Evolutionary conservation across 2,113 vertebrate genomes (phyloP).

Genomic region (Larimichthys polyactis): DNA sequence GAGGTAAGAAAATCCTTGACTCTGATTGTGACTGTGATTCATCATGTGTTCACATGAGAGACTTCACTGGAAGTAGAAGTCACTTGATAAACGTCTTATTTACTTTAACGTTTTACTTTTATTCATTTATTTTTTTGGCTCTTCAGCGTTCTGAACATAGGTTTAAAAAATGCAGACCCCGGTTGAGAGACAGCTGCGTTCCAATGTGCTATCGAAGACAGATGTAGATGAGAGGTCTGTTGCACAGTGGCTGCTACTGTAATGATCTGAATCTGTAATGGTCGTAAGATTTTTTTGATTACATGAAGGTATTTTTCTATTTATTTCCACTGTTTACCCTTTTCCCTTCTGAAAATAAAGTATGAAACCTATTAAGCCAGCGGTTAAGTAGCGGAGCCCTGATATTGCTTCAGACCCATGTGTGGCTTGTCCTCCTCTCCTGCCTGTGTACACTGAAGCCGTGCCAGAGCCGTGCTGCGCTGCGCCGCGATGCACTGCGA

Average conservation of each 20-base stretch:
- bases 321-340: constrained; percentile 64
- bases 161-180: background rate
- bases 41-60: background rate
- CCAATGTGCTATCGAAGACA: background rate
- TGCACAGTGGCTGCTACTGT: constrained; percentile 27
- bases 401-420: constrained; percentile 60
- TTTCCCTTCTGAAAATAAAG: constrained; percentile 58
- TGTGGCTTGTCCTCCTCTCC: constrained; percentile 79
- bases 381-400: constrained; percentile 46
- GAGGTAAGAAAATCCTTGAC: background rate
- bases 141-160: too few relatives aligned
- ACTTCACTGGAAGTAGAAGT: background rate
- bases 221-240: background rate
- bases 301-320: constrained; percentile 53
- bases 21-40: background rate
- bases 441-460: constrained; percentile 67
- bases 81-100: background rate
- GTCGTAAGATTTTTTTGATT: background rate
- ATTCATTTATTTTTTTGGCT: background rate
- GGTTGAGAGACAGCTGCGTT: background rate
- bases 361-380: constrained; percentile 64
- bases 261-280: constrained; percentile 10
- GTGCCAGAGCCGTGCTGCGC: constrained; percentile 63
- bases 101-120: background rate
- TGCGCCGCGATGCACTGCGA: background rate